Evolutionary conservation across 1,140 invertebrate genomes (phyloP), one percentile per base, ranked within the genome.

Genomic region (Musca domestica): DNA sequence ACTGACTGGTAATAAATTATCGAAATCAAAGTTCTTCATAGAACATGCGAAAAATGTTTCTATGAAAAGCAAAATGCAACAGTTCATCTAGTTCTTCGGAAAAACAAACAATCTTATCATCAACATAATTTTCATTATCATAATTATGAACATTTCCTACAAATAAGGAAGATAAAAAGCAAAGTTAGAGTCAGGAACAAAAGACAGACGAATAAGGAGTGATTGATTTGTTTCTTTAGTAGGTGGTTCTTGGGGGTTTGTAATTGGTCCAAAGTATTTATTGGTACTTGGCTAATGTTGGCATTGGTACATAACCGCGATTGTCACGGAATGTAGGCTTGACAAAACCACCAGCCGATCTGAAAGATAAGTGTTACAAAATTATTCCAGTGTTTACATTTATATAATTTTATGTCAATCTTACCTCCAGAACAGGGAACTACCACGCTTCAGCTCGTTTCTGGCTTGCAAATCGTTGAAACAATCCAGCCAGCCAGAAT

Each of bases 391-490:
- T n/a, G n/a, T n/a, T n/a, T n/a, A n/a, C n/a, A n/a, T n/a, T n/a
- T n/a, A n/a, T n/a, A n/a, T n/a, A n/a, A n/a, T n/a, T n/a, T n/a
- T n/a, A n/a, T n/a, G n/a, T n/a, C n/a, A n/a, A n/a, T n/a, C 69
- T 70, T 54, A 83, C 78, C 77, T 77, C 72, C 64, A 92, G 71
- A 95, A 86, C 9, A 95, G 74, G 66, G 91, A 94, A 66, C 90
- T 91, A 6, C 94, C 94, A 58, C 94, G 86, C 77, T 94, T 95
- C 27, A 95, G 84, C 74, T 95, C 90, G 67, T 90, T 88, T 22
- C 85, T 87, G 48, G 81, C 77, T 12, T 88, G 84, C 46, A 97
- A 81, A 74, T 95, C 90, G 20, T 83, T 84, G 89, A 91, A 94
- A 80, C 94, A 96, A 67, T 90, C 85, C 2, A 87, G 77, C 94